A percentile compares a stretch with the other conserved stretches of the same genome.
Evolutionary conservation across 2,888 invertebrate genomes (phyloP).

Genomic region (Mellilla xanthometata): DNA sequence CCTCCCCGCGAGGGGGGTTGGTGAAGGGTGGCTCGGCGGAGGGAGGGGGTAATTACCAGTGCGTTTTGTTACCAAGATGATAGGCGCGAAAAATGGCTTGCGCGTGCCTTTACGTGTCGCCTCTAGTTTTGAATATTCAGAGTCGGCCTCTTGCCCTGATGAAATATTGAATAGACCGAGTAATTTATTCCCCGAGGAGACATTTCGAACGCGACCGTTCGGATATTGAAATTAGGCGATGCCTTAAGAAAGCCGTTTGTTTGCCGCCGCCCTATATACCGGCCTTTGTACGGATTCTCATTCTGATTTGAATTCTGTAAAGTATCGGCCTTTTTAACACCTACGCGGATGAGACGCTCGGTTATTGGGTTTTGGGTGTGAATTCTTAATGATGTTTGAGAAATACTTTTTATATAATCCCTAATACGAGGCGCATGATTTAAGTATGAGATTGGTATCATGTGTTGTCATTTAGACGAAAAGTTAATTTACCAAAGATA

Average conservation of each 20-base stretch:
- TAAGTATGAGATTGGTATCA: no score
- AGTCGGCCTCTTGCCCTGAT: conserved; percentile 76
- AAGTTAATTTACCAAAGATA: no score
- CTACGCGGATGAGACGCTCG: conserved; percentile 19
- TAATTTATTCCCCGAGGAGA: conserved; percentile 80
- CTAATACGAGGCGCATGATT: no score
- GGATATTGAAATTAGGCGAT: conserved; percentile 82
- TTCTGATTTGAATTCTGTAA: conserved; percentile 30
- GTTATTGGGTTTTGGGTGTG: conserved; percentile 17
- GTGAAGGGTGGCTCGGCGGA: conserved; percentile 41
- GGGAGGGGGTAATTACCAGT: conserved; percentile 80
- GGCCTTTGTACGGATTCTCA: conserved; percentile 39
- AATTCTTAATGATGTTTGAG: not conserved
- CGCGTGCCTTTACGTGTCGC: conserved; percentile 82
- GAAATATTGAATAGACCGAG: conserved; percentile 81
- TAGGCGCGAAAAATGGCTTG: conserved; percentile 83
- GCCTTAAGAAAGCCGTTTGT: conserved; percentile 78
- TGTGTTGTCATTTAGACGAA: no score
- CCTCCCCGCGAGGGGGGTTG: conserved; percentile 46
- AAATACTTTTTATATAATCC: no score
- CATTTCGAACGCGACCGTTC: conserved; percentile 74
- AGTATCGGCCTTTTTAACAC: conserved; percentile 26
- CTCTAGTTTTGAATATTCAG: conserved; percentile 82
- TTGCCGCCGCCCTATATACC: conserved; percentile 59
- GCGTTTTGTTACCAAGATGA: conserved; percentile 83